Base-by-base conservation (phyloP, 2,888 invertebrate genomes). In the Eilema sororculum region DNA sequence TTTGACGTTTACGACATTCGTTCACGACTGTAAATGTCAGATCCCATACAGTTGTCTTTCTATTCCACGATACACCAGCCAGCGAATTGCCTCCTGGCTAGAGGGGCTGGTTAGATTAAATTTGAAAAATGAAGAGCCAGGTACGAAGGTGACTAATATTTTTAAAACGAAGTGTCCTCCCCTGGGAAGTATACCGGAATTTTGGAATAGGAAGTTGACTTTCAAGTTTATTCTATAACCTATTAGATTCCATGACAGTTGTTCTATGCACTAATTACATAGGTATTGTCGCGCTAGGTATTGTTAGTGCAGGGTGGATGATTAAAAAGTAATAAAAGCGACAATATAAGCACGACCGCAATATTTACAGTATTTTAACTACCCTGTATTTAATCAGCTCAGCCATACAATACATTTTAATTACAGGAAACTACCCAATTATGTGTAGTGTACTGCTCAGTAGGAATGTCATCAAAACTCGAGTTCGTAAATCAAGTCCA, bases 381-480 rank as follows among this genome's bases (percentile, higher is more conserved):
- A n/a, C 52, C 2, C 52, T 52, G n/a, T n/a, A 52, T n/a, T 52
- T 52, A n/a, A n/a, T 20, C 9, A 52, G 52, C n/a, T 52, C 52
- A 20, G 52, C 20, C 20, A n/a, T 9, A 52, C 52, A 52, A 52
- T n/a, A 6, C 20, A 8, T 8, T 52, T 52, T 52, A 52, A 52
- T 52, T n/a, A 41, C 41, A 41, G 41, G 41, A 41, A 41, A 41
- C 41, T 41, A 52, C 52, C 52, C 52, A 52, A 52, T n/a, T 52
- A 65, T 57, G 22, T 22, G n/a, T n/a, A n/a, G n/a, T 22, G 52
- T 30, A 28, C 12, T 65, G 57, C 30, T 33, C 28, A 9, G 16
- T 57, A 22, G 56, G 16, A 16, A 58, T 58, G 58, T 58, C 65
- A 37, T 58, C 41, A 10, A 65, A 65, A 62, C 52, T 25, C 24